Percentiles rank a stretch among this genome's conserved stretches.
Conservation (phyloP, 2,113 vertebrate species). For the Psophia crepitans region DNA sequence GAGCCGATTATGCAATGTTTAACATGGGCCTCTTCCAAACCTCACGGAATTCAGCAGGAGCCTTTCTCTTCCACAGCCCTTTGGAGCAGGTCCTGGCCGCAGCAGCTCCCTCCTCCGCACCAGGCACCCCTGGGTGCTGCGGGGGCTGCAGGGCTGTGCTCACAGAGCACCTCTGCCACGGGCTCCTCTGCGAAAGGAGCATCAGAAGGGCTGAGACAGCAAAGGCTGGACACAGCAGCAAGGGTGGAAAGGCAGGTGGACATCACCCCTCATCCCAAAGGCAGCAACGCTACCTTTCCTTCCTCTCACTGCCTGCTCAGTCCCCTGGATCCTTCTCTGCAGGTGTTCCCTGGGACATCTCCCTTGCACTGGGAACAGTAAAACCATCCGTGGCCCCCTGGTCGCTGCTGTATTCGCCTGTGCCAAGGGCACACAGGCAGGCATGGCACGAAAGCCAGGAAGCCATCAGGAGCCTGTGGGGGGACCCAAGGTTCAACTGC, state of each 20-base stretch:
- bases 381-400: background rate
- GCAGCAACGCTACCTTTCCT: background rate
- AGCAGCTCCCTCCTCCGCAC: background rate
- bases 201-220: background rate
- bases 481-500: background rate
- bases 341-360: background rate
- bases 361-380: background rate
- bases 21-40: slow-evolving; percentile 48
- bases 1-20: slow-evolving; percentile 48
- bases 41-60: slow-evolving; percentile 39
- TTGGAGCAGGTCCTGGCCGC: background rate
- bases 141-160: background rate
- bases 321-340: background rate
- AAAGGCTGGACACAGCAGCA: accelerated
- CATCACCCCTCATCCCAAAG: background rate
- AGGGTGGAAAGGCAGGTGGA: background rate
- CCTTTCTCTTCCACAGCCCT: slow-evolving; percentile 18
- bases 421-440: background rate
- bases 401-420: accelerated
- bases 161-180: background rate
- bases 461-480: background rate
- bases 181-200: background rate
- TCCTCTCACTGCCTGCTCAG: background rate
- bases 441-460: background rate
- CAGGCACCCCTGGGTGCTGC: background rate